Percentiles rank a stretch among this genome's conserved stretches.
These are phyloP conservation scores for Chironomus tentans DNA, from an alignment of 2,888 invertebrate species.

Conservation along the genomic window DNA sequence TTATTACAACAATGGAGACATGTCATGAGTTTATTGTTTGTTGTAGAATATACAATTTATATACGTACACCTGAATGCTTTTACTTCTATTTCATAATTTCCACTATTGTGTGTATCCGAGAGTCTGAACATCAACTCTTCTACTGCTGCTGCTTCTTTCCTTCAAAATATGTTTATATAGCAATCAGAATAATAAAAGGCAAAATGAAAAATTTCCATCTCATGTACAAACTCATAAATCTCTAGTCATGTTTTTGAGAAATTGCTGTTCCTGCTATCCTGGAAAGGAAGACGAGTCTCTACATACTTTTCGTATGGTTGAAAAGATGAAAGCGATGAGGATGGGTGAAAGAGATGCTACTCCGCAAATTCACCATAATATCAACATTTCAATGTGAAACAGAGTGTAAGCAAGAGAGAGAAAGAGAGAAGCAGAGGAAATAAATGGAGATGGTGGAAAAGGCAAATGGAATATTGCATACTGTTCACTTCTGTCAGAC, in stretches of 20 bases:
- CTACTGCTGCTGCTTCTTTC: background rate
- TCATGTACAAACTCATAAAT: constrained; percentile 20
- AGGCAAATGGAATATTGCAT: constrained; percentile 3
- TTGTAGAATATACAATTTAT: background rate
- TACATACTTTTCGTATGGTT: too few species aligned
- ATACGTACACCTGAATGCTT: background rate
- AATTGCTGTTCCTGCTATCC: constrained; percentile 17
- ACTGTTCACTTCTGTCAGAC: constrained; percentile 6
- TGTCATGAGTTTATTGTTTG: constrained; percentile 8
- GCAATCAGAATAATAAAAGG: constrained; percentile 5
- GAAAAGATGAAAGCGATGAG: background rate
- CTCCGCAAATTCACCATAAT: background rate
- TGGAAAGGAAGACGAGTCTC: too few species aligned
- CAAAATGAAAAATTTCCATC: constrained; percentile 21
- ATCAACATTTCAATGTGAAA: background rate
- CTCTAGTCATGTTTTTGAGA: constrained; percentile 25
- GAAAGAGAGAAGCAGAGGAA: background rate
- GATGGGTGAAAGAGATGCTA: background rate
- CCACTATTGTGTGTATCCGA: background rate
- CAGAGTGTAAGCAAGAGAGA: background rate
- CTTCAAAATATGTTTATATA: background rate
- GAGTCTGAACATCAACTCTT: background rate
- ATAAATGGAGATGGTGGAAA: constrained; percentile 9
- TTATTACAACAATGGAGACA: background rate
- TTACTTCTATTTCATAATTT: background rate